Evolutionary conservation across 2,888 invertebrate species (phyloP), one percentile per base, ranked within the genome.

Genomic region (Augochlorella aurata): DNA sequence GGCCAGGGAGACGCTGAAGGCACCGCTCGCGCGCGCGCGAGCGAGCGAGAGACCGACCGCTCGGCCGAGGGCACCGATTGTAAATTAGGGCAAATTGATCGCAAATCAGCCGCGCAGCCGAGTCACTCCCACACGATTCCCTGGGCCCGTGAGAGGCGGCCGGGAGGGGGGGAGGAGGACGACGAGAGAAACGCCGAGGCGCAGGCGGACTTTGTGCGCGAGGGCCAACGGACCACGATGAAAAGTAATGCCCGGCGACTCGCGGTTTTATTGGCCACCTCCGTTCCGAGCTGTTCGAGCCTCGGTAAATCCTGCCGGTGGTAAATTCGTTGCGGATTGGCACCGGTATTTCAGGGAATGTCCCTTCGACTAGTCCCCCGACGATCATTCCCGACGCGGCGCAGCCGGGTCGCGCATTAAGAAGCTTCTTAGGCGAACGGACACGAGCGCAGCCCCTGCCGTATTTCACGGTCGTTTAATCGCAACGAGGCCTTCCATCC

Each of bases 71-170:
- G 75, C 77, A 89, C 86, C 90, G 90, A 92, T 91, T 92, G 91
- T 93, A 93, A 93, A 93, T 93, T 93, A 93, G 91, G 90, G 91
- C 93, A 93, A 93, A 92, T 93, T 92, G 92, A 93, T 93, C 92
- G 92, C 93, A 93, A 93, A 93, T 93, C 92, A 92, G 91, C 85
- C 86, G 83, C 80, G 69, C 80, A 81, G 81, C 85, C 77, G 79
- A 78, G 80, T 79, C 74, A 82, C 87, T 83, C 85, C 88, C 83
- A 88, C 88, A 83, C 84, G 76, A 87, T 81, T 73, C 65, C 29
- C 61, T 29, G 29, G 29, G 74, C 44, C 45, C 52, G 54, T 52
- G 81, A 78, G 82, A 70, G 73, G 75, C 65, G 16, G 38, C 38
- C 29, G 8, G 61, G 16, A 16, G 16, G 2, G 61, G 24, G 63